Conservation (phyloP, 2,113 vertebrate genomes). For the Mesocricetus auratus region DNA sequence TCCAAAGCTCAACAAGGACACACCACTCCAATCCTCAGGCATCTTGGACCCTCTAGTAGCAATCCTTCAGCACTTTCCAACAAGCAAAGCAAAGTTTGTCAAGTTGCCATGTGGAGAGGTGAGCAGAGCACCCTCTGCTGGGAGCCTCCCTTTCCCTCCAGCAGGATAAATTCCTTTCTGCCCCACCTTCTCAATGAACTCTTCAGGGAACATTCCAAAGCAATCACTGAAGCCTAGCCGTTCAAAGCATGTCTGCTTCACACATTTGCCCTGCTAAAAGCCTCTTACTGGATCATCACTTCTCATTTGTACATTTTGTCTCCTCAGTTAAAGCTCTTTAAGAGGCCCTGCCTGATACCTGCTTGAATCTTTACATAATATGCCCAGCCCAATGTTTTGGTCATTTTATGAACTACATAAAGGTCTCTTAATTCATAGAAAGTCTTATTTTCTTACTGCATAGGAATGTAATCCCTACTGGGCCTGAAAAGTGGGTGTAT, state of each 20-base stretch:
- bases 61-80: neutral
- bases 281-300: neutral
- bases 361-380: neutral
- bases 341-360: neutral
- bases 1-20: neutral
- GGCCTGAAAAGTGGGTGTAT: neutral
- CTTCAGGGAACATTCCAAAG: neutral
- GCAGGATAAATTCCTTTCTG: neutral
- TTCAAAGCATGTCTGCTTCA: neutral
- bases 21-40: neutral
- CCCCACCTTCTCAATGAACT: neutral
- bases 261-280: neutral
- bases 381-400: neutral
- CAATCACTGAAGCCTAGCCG: neutral
- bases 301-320: neutral
- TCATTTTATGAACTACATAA: constrained; percentile 26
- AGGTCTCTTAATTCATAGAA: constrained; percentile 20
- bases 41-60: neutral
- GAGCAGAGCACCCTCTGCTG: neutral
- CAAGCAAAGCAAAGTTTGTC: neutral
- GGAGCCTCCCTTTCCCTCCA: neutral
- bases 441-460: neutral
- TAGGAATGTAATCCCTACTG: constrained; percentile 28
- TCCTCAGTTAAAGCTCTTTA: neutral
- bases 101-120: neutral